These are phyloP conservation scores for Daubentonia madagascariensis DNA, from an alignment of 2,113 vertebrate genomes.

Conservation along the genomic window DNA sequence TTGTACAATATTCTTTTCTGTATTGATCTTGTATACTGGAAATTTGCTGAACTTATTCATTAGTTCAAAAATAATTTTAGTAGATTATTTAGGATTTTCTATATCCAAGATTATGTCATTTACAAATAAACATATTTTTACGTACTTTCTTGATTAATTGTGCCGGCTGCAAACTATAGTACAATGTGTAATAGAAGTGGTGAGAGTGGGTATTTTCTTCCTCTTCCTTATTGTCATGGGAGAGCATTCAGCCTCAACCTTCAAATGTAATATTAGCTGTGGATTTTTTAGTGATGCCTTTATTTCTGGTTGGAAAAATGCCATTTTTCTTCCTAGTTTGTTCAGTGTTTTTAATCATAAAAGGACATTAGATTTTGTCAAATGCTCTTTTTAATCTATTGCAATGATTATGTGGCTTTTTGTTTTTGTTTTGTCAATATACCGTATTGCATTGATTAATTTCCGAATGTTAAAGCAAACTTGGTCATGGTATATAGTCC, in stretches of 20 bases:
- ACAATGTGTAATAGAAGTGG: not conserved
- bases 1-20: no score
- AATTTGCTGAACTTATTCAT: not conserved
- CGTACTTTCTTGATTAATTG: not conserved
- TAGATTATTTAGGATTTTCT: no score
- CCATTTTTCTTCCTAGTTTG: not conserved
- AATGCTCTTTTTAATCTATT: not conserved
- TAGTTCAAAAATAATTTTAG: not conserved
- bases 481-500: not conserved
- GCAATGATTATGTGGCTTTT: not conserved
- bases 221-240: not conserved
- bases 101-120: not conserved
- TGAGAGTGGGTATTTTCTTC: not conserved
- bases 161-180: not conserved
- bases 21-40: not conserved
- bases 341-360: not conserved
- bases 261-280: not conserved
- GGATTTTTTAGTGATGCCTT: not conserved
- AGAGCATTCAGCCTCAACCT: no score
- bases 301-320: not conserved
- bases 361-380: not conserved
- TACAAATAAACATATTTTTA: not conserved
- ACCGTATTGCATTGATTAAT: not conserved
- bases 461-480: not conserved
- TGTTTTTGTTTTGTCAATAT: not conserved